These are phyloP conservation scores for Parazoanthus atlanticus DNA, from an alignment of 92 coral and sea anemone species.

Conservation along the genomic window DNA sequence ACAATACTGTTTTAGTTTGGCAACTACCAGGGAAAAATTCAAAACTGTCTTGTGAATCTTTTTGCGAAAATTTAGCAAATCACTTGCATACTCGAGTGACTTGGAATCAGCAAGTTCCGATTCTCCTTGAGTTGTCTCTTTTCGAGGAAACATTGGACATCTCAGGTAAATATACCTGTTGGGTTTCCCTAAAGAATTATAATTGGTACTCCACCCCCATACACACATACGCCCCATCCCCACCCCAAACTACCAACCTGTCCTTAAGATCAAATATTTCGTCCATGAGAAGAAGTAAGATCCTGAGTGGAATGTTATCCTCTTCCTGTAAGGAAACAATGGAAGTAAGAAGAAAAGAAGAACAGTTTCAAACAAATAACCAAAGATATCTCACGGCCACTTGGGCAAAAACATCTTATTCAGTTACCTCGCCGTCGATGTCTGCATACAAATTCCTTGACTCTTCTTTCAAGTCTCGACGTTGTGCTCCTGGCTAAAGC, in stretches of 20 bases:
- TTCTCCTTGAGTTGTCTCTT: not conserved
- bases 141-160: not conserved
- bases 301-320: slow-evolving; percentile 93
- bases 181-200: too few relatives aligned
- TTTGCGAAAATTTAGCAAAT: too few relatives aligned
- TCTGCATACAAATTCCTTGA: slow-evolving; percentile 80
- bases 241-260: slow-evolving; percentile 58
- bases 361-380: not conserved
- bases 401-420: not conserved
- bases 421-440: slow-evolving; percentile 81
- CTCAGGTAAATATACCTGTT: too few relatives aligned
- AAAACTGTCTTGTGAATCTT: too few relatives aligned
- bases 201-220: too few relatives aligned
- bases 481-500: slow-evolving; percentile 63
- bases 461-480: slow-evolving; percentile 81
- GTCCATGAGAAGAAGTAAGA: slow-evolving; percentile 92
- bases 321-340: slow-evolving; percentile 63
- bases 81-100: not conserved
- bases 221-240: not conserved
- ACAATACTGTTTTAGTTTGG: too few relatives aligned
- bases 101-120: not conserved
- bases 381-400: not conserved
- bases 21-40: too few relatives aligned
- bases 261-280: slow-evolving; percentile 95
- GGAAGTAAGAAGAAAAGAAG: not conserved